These are phyloP conservation scores for Sebastes nivosus DNA, from an alignment of 2,797 vertebrate species.

Conservation along the genomic window DNA sequence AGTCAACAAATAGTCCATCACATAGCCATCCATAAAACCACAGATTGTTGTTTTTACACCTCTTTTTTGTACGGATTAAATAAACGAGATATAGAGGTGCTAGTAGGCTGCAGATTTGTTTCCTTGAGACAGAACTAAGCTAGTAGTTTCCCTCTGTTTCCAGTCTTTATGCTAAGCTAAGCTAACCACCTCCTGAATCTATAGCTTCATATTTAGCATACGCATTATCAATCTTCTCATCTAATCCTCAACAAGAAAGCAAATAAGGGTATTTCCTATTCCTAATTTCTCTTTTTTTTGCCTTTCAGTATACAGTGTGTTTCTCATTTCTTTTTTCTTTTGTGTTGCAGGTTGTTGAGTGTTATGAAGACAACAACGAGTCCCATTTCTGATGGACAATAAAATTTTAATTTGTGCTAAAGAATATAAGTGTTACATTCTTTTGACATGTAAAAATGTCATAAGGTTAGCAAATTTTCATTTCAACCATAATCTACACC, in stretches of 20 bases:
- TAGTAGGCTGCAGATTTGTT: neutral
- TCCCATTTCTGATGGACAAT: conserved; percentile 20
- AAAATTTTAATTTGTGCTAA: neutral
- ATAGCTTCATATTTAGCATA: neutral
- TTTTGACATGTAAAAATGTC: neutral
- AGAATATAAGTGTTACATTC: neutral
- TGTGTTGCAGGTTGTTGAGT: conserved; percentile 43
- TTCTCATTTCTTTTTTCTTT: neutral
- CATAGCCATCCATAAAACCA: neutral
- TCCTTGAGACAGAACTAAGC: neutral
- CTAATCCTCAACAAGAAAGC: neutral
- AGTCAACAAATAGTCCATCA: neutral
- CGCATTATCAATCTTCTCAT: neutral
- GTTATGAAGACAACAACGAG: conserved; percentile 8
- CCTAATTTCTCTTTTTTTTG: neutral
- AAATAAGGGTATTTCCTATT: neutral
- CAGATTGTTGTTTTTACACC: neutral
- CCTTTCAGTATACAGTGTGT: neutral
- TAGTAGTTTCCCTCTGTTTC: neutral
- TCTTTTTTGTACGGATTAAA: neutral
- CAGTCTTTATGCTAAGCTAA: neutral
- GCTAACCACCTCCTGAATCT: neutral
- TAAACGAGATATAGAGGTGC: neutral
- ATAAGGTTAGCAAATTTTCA: neutral
- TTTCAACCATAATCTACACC: neutral